Evolutionary conservation across 2,113 vertebrate genomes (phyloP), one percentile per base, ranked within the genome.

Genomic region (Morone chrysops): DNA sequence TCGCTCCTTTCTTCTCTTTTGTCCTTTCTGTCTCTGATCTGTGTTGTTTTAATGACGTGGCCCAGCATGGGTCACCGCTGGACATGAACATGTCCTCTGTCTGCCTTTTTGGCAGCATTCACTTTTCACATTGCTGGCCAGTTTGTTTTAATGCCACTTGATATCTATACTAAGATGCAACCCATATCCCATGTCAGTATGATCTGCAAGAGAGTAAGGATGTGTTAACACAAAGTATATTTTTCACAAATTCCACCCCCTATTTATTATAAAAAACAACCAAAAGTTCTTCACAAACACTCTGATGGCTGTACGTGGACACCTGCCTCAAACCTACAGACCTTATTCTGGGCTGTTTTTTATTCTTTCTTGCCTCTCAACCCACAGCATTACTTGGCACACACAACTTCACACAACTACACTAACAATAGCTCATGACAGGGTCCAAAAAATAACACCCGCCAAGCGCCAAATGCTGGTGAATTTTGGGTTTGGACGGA

Each of bases 21-120:
- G 75, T 87, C 70, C 59, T 56, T 43, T 69, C 41, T 36, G 68
- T 86, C 74, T 92, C 81, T 94, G 84, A 93, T 93, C 81, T 87
- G 38, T 66, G 51, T 50, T 41, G 70, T 87, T 87, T 86, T 89
- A 80, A 84, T 82, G 80, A 80, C 38, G 1, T 57, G 63, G 76
- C 2, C 51, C 83, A 56, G 45, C 63, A 36, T 78, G 81, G 25
- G 68, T 69, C 74, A 45, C 80, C 47, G 80, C 75, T 60, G 81
- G 76, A 80, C 75, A 56, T 12, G 11, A 80, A 77, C 56, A 8
- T 53, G 69, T 22, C n/a, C 56, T 13, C 73, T 73, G 38, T 63
- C 66, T 83, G 75, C 60, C 61, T 43, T 63, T 65, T 71, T 63
- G 0, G 22, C 59, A 41, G 1, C 9, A 6, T 57, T 72, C 38